phyloP scores from a whole-genome alignment of 2,888 invertebrate species.

The Ochlodes sylvanus region DNA sequence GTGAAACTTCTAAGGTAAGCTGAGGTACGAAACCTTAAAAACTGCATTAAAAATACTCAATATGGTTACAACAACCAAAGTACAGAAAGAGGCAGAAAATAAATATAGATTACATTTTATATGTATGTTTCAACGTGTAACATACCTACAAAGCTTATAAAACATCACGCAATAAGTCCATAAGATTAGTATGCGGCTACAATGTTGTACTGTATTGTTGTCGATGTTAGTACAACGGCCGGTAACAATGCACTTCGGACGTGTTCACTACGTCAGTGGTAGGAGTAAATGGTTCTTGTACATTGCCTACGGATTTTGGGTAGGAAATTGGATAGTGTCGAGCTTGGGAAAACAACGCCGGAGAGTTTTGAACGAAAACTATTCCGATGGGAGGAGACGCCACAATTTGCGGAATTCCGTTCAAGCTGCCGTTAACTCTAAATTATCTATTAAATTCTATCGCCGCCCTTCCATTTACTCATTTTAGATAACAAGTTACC shows the following conservation, averaged over 20 bases:
- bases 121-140: no score
- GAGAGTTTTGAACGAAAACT: slow-evolving; percentile 61
- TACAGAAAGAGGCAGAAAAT: no score
- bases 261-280: slow-evolving; percentile 52
- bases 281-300: slow-evolving; percentile 59
- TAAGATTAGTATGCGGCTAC: slow-evolving; percentile 45
- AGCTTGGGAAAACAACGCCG: slow-evolving; percentile 58
- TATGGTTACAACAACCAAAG: no score
- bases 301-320: slow-evolving; percentile 60
- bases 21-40: no score
- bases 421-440: slow-evolving; percentile 51
- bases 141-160: background rate
- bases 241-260: slow-evolving; percentile 60
- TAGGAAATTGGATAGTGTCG: slow-evolving; percentile 72
- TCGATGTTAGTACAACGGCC: slow-evolving; percentile 57
- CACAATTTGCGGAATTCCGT: slow-evolving; percentile 48
- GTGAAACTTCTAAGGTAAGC: no score
- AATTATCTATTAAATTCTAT: slow-evolving; percentile 62
- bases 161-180: slow-evolving; percentile 59
- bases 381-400: slow-evolving; percentile 46
- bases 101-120: no score
- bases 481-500: background rate
- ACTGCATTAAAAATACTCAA: no score
- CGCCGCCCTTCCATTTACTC: slow-evolving; percentile 44
- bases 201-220: slow-evolving; percentile 56